A percentile compares a stretch with the other conserved stretches of the same genome.
Conservation (phyloP, 1,140 invertebrate genomes). For the Drosophila aff. region DNA sequence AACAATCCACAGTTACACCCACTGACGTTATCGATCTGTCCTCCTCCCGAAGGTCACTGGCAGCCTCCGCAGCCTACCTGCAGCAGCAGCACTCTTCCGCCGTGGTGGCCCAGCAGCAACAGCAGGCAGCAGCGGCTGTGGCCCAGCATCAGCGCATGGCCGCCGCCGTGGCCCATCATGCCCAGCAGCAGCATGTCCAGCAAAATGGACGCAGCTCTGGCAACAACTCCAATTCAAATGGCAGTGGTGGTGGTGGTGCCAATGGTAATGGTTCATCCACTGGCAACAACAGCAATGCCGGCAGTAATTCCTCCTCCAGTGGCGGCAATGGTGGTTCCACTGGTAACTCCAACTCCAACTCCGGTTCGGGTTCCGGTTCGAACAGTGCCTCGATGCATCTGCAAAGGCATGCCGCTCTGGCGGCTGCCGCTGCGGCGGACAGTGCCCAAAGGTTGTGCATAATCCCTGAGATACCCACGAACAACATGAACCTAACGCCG, state of each 20-base stretch:
- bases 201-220: conserved; percentile 62
- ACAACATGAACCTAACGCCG: conserved; percentile 69
- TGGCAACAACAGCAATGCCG: neutral
- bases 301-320: neutral
- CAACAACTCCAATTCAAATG: conserved; percentile 16
- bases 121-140: conserved; percentile 51
- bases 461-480: conserved; percentile 78
- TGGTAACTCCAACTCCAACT: conserved; percentile 58
- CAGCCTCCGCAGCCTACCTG: conserved; percentile 71
- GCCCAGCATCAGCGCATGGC: conserved; percentile 65
- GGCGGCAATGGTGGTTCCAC: conserved; percentile 48
- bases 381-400: conserved; percentile 81
- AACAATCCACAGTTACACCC: conserved; percentile 55
- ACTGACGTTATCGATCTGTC: conserved; percentile 85
- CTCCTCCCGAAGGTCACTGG: conserved; percentile 85
- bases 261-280: neutral
- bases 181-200: conserved; percentile 70
- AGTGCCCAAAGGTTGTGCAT: conserved; percentile 70
- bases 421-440: conserved; percentile 57
- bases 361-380: conserved; percentile 11
- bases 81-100: conserved; percentile 73
- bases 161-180: conserved; percentile 59
- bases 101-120: conserved; percentile 54
- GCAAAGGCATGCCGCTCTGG: conserved; percentile 84
- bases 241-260: conserved; percentile 3